Conservation (phyloP, 2,113 vertebrate species). For the Centropristis striata region DNA sequence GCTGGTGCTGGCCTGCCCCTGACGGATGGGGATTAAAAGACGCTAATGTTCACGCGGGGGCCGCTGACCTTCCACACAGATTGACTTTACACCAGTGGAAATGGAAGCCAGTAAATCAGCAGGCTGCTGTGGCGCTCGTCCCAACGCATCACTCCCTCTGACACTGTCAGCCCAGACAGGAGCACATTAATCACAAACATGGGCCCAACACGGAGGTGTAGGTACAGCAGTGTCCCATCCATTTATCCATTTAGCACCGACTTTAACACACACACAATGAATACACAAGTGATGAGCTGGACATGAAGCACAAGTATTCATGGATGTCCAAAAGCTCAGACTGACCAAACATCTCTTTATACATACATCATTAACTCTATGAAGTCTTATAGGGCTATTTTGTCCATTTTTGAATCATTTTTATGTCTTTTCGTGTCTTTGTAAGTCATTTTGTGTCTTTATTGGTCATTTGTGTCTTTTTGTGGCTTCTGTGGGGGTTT, state of each 20-base stretch:
- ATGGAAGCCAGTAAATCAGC: conserved; percentile 92
- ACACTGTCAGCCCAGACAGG: conserved; percentile 82
- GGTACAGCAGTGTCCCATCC: conserved; percentile 68
- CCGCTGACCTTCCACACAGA: conserved; percentile 92
- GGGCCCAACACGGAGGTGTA: conserved; percentile 67
- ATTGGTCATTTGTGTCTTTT: too few species aligned
- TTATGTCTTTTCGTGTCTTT: too few species aligned
- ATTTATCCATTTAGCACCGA: conserved; percentile 74
- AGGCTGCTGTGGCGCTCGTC: conserved; percentile 68
- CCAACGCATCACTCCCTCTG: conserved; percentile 86
- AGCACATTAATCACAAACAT: conserved; percentile 88
- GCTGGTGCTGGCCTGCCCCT: conserved; percentile 65
- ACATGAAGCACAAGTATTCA: conserved; percentile 13
- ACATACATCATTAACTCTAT: background rate
- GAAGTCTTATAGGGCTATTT: too few species aligned
- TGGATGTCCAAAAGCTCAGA: conserved; percentile 8
- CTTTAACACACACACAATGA: conserved; percentile 41
- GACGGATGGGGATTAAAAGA: conserved; percentile 86
- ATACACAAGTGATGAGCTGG: conserved; percentile 41
- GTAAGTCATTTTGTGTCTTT: too few species aligned
- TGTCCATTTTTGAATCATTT: too few species aligned
- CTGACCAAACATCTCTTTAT: background rate
- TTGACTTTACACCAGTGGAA: conserved; percentile 91
- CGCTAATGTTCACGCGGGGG: conserved; percentile 85
- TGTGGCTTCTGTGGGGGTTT: too few species aligned